Evolutionary conservation across 2,888 invertebrate species (phyloP).

Genomic region (Anthoptus insignis): DNA sequence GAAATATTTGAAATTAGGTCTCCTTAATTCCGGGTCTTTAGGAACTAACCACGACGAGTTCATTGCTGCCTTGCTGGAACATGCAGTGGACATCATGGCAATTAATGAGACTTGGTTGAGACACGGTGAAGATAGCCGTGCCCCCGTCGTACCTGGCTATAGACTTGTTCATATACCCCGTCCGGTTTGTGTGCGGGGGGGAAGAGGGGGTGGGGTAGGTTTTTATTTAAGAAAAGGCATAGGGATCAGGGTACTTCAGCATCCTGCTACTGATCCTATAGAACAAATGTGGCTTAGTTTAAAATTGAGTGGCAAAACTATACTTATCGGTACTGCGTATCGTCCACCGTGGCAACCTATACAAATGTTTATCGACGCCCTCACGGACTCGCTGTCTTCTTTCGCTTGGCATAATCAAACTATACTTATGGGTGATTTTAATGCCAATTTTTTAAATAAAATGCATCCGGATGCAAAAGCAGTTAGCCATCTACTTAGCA

Average conservation of each 20-base stretch:
- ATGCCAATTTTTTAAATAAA: conserved; percentile 22
- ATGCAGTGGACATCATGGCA: conserved; percentile 28
- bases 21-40: conserved; percentile 23
- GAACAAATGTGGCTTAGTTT: conserved; percentile 44
- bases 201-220: conserved; percentile 33
- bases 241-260: neutral
- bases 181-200: neutral
- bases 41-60: conserved; percentile 23
- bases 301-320: conserved; percentile 9
- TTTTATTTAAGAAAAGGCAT: conserved; percentile 21
- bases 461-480: conserved; percentile 10
- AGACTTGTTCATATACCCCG: conserved; percentile 21
- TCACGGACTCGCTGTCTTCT: conserved; percentile 35
- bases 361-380: conserved; percentile 38
- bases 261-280: conserved; percentile 16
- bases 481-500: neutral
- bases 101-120: conserved; percentile 39
- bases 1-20: conserved; percentile 15
- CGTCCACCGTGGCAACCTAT: conserved; percentile 40
- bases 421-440: conserved; percentile 40
- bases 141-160: conserved; percentile 27
- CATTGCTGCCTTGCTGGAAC: conserved; percentile 10
- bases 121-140: conserved; percentile 30
- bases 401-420: conserved; percentile 31
- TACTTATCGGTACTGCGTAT: conserved; percentile 9